Evolutionary conservation across 2,888 invertebrate genomes (phyloP).

Genomic region (Trichacis sp.): DNA sequence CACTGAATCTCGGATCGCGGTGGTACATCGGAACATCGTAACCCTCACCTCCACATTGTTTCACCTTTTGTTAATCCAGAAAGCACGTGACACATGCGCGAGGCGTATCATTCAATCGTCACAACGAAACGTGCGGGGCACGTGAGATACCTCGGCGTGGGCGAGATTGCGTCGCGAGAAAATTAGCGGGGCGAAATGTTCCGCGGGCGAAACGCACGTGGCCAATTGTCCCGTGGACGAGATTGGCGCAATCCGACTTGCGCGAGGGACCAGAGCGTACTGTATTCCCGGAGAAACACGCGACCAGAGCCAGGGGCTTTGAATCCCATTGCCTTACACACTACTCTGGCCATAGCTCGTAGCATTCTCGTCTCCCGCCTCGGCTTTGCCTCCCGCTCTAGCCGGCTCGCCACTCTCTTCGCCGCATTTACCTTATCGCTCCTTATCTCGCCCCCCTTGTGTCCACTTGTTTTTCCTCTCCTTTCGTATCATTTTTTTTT

Average conservation of each 20-base stretch:
- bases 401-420: conserved; percentile 38
- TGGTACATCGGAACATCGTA: too few species aligned
- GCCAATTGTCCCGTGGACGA: conserved; percentile 29
- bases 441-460: conserved; percentile 31
- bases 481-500: conserved; percentile 14
- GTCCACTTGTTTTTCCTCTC: conserved; percentile 16
- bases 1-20: too few species aligned
- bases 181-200: neutral
- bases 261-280: conserved; percentile 64
- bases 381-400: conserved; percentile 34
- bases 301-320: conserved; percentile 52
- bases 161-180: neutral
- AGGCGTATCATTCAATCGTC: too few species aligned
- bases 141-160: too few species aligned
- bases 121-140: conserved; percentile 1
- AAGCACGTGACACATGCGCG: neutral
- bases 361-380: conserved; percentile 45
- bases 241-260: conserved; percentile 57
- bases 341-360: conserved; percentile 48
- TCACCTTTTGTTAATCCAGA: neutral
- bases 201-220: conserved; percentile 45
- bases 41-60: neutral
- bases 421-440: conserved; percentile 34
- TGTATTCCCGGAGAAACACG: conserved; percentile 61
- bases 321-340: conserved; percentile 51